These are phyloP conservation scores for Hyposmocoma kahamanoa DNA, from an alignment of 1,140 invertebrate genomes.

Conservation along the genomic window DNA sequence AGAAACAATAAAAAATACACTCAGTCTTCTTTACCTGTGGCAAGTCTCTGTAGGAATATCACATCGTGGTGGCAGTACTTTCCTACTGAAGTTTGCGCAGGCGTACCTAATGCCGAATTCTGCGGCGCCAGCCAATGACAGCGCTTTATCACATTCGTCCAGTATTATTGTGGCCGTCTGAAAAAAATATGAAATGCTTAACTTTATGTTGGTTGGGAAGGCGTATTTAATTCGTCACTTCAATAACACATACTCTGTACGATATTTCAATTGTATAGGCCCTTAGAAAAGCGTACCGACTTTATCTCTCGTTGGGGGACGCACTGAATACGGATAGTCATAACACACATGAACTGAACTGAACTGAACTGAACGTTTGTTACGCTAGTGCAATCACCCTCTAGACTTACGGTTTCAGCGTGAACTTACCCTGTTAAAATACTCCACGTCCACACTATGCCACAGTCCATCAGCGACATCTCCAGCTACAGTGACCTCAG, in stretches of 20 bases:
- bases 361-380: neutral
- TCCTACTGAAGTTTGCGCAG: conserved; percentile 87
- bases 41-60: conserved; percentile 92
- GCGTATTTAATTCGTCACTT: too few relatives aligned
- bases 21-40: conserved; percentile 74
- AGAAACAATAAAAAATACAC: neutral
- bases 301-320: too few relatives aligned
- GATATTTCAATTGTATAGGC: too few relatives aligned
- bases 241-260: too few relatives aligned
- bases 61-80: conserved; percentile 85
- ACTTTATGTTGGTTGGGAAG: neutral
- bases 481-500: conserved; percentile 80
- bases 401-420: too few relatives aligned
- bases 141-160: conserved; percentile 92
- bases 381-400: neutral
- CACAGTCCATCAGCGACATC: conserved; percentile 93
- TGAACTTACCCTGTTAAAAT: conserved; percentile 85
- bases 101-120: conserved; percentile 84
- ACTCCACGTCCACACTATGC: conserved; percentile 92
- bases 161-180: conserved; percentile 89
- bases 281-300: too few relatives aligned
- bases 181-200: conserved; percentile 5
- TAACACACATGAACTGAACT: too few relatives aligned
- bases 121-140: conserved; percentile 85
- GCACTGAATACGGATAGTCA: too few relatives aligned